Percentiles rank a stretch among this genome's conserved stretches.
phyloP scores from a whole-genome alignment of 2,113 vertebrate genomes.

The Jaculus jaculus region DNA sequence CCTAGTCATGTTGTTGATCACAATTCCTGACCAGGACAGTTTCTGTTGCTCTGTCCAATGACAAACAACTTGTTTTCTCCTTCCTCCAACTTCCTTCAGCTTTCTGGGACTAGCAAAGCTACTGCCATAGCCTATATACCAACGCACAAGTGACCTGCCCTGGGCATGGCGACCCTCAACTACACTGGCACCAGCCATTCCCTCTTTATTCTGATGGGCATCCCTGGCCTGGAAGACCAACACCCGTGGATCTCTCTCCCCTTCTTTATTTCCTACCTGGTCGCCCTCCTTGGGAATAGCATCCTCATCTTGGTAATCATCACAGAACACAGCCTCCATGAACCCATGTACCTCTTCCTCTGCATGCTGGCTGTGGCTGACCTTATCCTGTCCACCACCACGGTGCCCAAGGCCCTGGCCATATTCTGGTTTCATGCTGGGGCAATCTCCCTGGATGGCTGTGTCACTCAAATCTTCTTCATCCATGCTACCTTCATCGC shows the following conservation, averaged over 20 bases:
- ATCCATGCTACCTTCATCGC: constrained; percentile 39
- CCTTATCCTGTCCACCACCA: constrained; percentile 39
- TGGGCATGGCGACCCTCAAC: constrained; percentile 37
- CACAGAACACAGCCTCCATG: neutral
- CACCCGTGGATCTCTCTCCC: constrained; percentile 44
- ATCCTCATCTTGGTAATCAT: constrained; percentile 19
- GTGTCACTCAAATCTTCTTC: neutral
- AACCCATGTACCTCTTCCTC: constrained; percentile 45
- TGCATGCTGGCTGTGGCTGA: constrained; percentile 45
- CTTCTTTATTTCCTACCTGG: constrained; percentile 19
- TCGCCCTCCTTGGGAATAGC: constrained; percentile 37
- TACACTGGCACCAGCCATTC: constrained; percentile 39
- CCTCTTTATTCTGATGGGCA: constrained; percentile 19
- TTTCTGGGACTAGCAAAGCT: neutral
- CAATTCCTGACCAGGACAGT: neutral
- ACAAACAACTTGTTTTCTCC: constrained; percentile 8
- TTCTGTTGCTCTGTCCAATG: neutral
- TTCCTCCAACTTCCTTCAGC: neutral
- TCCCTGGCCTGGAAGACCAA: constrained; percentile 18
- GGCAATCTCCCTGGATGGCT: neutral
- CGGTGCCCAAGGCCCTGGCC: constrained; percentile 44
- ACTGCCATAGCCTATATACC: neutral
- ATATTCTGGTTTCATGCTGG: constrained; percentile 54
- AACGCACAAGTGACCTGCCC: neutral
- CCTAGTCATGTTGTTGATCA: neutral